Conservation (phyloP, 2,113 vertebrate species). For the Balaeniceps rex region DNA sequence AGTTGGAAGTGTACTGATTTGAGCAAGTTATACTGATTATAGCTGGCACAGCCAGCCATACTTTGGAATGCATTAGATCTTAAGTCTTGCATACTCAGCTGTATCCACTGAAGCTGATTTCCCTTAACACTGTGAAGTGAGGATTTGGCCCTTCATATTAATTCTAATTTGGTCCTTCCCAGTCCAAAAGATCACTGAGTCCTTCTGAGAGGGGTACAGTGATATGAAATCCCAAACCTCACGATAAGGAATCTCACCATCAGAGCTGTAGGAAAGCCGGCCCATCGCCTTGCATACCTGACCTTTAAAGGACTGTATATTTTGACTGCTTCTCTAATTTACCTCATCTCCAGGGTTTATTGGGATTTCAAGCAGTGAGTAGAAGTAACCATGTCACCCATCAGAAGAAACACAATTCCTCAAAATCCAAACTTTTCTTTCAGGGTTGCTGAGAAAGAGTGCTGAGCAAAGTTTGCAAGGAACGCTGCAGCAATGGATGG, state of each 20-base stretch:
- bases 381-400: neutral
- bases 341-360: neutral
- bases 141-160: neutral
- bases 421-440: neutral
- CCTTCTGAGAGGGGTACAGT: neutral
- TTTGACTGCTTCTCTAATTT: neutral
- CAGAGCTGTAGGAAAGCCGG: neutral
- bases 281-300: neutral
- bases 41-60: neutral
- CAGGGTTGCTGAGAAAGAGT: neutral
- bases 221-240: neutral
- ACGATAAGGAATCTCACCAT: neutral
- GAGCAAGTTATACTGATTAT: accelerated
- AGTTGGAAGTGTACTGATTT: accelerated
- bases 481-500: neutral
- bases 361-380: neutral
- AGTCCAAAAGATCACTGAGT: neutral
- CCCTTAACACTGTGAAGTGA: neutral
- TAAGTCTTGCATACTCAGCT: neutral
- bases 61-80: accelerated
- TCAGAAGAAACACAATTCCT: neutral
- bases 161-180: neutral
- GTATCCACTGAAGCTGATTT: too few species aligned
- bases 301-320: neutral
- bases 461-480: neutral